phyloP scores from a whole-genome alignment of 2,113 vertebrate species.

The Pygoscelis adeliae region DNA sequence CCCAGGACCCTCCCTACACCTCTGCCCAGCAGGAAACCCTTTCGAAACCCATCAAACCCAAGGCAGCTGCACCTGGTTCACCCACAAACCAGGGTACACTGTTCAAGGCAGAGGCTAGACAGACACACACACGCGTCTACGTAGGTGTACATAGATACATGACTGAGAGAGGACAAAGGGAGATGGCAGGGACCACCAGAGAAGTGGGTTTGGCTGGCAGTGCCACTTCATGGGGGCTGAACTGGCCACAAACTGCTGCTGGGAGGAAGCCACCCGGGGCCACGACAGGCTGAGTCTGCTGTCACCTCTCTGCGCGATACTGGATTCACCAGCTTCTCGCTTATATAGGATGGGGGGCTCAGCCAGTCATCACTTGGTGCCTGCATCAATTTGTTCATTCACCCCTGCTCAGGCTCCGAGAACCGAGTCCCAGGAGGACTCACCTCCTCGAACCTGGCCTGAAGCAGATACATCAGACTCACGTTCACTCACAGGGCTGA shows the following conservation, averaged over 20 bases:
- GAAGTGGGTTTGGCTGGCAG: background rate
- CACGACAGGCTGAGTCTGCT: background rate
- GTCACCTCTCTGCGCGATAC: background rate
- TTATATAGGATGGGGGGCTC: rapidly evolving
- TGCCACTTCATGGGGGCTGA: background rate
- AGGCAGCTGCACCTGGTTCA: background rate
- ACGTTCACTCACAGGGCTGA: background rate
- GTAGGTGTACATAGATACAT: background rate
- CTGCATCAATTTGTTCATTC: background rate
- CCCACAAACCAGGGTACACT: rapidly evolving
- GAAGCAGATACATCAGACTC: background rate
- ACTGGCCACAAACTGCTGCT: background rate
- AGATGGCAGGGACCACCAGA: background rate
- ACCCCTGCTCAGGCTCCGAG: background rate
- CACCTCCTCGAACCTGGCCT: background rate
- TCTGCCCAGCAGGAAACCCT: background rate
- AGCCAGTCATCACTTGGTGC: rapidly evolving
- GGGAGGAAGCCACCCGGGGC: background rate
- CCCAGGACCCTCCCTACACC: background rate
- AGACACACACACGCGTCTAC: background rate
- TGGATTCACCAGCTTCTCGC: background rate
- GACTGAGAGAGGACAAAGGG: background rate
- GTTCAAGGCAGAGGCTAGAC: background rate
- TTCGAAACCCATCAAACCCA: background rate
- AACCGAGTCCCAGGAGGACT: rapidly evolving